Evolutionary conservation across 2,888 invertebrate species (phyloP), one percentile per base, ranked within the genome.

Genomic region (Copidosoma aretas): DNA sequence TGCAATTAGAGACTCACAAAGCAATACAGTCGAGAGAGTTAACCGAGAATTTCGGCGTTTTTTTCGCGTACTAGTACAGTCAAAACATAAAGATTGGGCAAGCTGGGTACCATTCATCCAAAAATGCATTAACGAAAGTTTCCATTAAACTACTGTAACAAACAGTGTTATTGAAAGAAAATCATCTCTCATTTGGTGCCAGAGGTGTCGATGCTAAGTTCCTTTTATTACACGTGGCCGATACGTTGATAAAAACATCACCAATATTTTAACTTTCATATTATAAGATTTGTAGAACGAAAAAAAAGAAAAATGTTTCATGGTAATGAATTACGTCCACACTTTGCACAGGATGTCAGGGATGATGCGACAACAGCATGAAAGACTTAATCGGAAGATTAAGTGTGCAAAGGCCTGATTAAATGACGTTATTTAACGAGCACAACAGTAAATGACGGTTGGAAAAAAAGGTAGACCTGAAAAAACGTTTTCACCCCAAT

Each of bases 1-100:
- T 3, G n/a, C 60, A 17, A 53, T 59, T 0, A 24, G 53, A 52
- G 59, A 65, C n/a, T 53, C 65, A n/a, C 1, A 22, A 41, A 8
- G 5, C 32, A 1, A 65, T 17, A n/a, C 22, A 15, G n/a, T 59
- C 0, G 60, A 65, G n/a, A 10, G 65, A 3, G 3, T 49, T 1
- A 65, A 52, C 14, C 21, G 46, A 10, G 52, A 51, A 25, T 24
- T 52, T 4, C 24, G 46, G 17, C 15, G 8, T 10, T 60, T 60
- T 24, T 60, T 60, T 17, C 21, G 60, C 17, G 24, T 17, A 2
- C 24, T 60, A 17, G 21, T 24, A 60, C 1, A 15, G 4, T 21
- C 21, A 4, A 60, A 49, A 14, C 60, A 60, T 15, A 24, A 21
- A 24, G 24, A 14, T 5, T 60, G 60, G 49, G 60, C 12, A 22